Evolutionary conservation across 2,113 vertebrate genomes (phyloP).

Genomic region (Ahaetulla prasina): DNA sequence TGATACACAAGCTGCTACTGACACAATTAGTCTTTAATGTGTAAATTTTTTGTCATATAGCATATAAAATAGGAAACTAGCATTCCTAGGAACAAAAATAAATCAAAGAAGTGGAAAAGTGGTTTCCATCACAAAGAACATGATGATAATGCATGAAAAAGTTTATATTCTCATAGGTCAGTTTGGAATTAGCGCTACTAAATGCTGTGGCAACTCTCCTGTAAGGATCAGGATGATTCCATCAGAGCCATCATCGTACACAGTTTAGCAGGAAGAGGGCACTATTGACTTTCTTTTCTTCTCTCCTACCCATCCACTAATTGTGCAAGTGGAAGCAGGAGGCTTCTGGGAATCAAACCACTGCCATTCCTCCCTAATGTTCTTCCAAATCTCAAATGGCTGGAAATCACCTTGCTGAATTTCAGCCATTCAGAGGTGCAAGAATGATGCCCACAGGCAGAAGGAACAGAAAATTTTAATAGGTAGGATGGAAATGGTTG

Average conservation of each 20-base stretch:
- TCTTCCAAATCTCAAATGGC: neutral
- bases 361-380: neutral
- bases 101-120: neutral
- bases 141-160: neutral
- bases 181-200: neutral
- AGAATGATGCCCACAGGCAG: neutral
- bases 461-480: neutral
- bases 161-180: neutral
- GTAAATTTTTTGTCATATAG: neutral
- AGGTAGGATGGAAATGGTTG: neutral
- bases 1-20: neutral
- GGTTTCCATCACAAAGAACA: neutral
- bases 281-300: neutral
- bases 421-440: neutral
- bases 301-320: neutral
- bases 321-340: neutral
- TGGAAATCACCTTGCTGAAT: neutral
- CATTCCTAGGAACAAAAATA: neutral
- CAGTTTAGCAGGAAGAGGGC: too few species aligned
- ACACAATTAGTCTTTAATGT: neutral
- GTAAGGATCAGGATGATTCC: neutral
- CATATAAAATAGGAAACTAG: neutral
- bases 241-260: neutral
- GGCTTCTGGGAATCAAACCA: neutral
- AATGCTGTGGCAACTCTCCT: neutral